Evolutionary conservation across 2,113 vertebrate genomes (phyloP).

Genomic region (Campylomormyrus numenius): DNA sequence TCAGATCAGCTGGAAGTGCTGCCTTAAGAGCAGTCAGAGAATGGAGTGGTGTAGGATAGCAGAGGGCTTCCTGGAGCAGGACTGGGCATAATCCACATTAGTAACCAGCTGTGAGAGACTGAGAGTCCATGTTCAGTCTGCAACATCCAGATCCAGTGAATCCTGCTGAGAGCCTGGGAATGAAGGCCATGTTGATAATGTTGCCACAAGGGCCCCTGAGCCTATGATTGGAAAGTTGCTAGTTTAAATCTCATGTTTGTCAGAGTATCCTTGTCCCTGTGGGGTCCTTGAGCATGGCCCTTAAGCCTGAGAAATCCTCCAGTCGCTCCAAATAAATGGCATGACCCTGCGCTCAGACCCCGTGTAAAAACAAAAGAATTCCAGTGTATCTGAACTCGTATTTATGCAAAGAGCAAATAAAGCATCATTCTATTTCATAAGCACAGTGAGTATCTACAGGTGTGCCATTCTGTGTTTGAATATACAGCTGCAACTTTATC

Average conservation of each 20-base stretch:
- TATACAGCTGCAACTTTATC: not conserved
- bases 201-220: not conserved
- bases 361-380: not conserved
- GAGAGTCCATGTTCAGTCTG: not conserved
- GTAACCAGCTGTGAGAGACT: conserved; percentile 13
- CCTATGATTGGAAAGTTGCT: not conserved
- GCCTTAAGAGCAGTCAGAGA: not conserved
- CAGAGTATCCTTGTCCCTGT: not conserved
- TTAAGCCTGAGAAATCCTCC: not conserved
- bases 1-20: not conserved
- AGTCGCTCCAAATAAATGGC: not conserved
- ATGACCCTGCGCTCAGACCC: not conserved
- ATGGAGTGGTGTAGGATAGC: not conserved
- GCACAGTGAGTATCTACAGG: not conserved
- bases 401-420: not conserved
- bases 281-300: not conserved
- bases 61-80: conserved; percentile 27
- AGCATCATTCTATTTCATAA: not conserved
- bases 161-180: not conserved
- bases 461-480: not conserved
- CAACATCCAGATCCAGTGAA: not conserved
- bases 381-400: not conserved
- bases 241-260: not conserved
- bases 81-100: conserved; percentile 45
- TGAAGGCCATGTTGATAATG: not conserved